A percentile compares a stretch with the other conserved stretches of the same genome.
phyloP scores from a whole-genome alignment of 2,888 invertebrate species.

The Lycaena phlaeas region DNA sequence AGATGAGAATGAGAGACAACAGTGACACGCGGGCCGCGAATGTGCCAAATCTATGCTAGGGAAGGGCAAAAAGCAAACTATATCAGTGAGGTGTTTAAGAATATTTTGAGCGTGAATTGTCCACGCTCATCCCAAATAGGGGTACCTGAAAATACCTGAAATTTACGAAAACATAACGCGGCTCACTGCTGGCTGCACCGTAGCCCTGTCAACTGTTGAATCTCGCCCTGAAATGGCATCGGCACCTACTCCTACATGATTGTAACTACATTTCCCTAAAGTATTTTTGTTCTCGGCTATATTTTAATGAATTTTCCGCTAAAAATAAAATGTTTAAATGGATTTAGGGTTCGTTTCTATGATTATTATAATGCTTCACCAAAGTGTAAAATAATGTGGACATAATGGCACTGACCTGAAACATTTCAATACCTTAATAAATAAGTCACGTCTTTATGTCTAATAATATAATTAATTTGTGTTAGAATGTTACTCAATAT shows the following conservation, averaged over 20 bases:
- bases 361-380: neutral
- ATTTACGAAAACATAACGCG: conserved; percentile 62
- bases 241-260: conserved; percentile 34
- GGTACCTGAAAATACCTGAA: conserved; percentile 71
- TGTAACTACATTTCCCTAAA: neutral
- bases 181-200: conserved; percentile 63
- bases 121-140: conserved; percentile 55
- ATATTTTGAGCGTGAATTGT: conserved; percentile 50
- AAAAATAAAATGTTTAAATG: neutral
- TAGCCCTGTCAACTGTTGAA: conserved; percentile 72
- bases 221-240: conserved; percentile 65
- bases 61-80: conserved; percentile 74
- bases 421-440: conserved; percentile 5
- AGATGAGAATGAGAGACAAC: conserved; percentile 74
- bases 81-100: conserved; percentile 66
- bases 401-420: conserved; percentile 5
- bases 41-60: conserved; percentile 75
- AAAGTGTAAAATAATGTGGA: neutral
- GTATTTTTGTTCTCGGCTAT: neutral
- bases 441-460: conserved; percentile 5
- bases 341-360: neutral
- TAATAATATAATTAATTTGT: too few relatives aligned
- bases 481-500: too few relatives aligned
- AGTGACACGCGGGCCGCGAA: conserved; percentile 74
- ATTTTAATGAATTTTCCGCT: neutral